These are phyloP conservation scores for Phaonia tiefii DNA, from an alignment of 2,888 invertebrate species.

Conservation along the genomic window DNA sequence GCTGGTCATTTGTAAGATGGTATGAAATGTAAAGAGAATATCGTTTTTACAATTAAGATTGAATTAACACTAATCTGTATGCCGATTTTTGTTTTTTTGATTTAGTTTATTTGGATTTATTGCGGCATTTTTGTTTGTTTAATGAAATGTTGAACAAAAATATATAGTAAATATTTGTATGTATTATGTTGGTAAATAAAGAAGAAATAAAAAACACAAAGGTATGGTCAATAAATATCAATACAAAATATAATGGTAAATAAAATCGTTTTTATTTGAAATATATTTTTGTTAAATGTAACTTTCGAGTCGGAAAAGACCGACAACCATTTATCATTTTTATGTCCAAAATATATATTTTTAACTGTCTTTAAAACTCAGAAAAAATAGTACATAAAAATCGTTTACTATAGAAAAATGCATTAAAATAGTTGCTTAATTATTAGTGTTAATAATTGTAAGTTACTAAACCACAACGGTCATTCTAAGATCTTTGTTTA, in stretches of 20 bases:
- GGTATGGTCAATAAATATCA: constrained; percentile 4
- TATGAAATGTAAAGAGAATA: neutral
- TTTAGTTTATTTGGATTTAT: constrained; percentile 1
- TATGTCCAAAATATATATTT: no score
- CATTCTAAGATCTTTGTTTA: no score
- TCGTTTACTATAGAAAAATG: no score
- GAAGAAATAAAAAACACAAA: neutral
- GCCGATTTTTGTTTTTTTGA: constrained; percentile 16
- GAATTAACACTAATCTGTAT: constrained; percentile 42
- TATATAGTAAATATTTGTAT: constrained; percentile 45
- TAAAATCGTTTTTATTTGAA: constrained; percentile 12
- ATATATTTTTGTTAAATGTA: no score
- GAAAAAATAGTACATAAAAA: no score
- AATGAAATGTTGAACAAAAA: constrained; percentile 50
- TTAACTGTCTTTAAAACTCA: no score
- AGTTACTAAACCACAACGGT: no score
- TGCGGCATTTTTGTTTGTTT: constrained; percentile 44
- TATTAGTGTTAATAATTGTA: no score
- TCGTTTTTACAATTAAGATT: neutral
- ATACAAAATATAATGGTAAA: neutral
- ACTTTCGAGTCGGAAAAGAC: no score
- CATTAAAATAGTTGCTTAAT: no score
- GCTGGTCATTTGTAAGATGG: constrained; percentile 8
- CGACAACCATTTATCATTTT: no score
- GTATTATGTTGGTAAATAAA: constrained; percentile 7